Evolutionary conservation across 2,888 invertebrate genomes (phyloP), one percentile per base, ranked within the genome.

Genomic region (Chrysodeixis includens): DNA sequence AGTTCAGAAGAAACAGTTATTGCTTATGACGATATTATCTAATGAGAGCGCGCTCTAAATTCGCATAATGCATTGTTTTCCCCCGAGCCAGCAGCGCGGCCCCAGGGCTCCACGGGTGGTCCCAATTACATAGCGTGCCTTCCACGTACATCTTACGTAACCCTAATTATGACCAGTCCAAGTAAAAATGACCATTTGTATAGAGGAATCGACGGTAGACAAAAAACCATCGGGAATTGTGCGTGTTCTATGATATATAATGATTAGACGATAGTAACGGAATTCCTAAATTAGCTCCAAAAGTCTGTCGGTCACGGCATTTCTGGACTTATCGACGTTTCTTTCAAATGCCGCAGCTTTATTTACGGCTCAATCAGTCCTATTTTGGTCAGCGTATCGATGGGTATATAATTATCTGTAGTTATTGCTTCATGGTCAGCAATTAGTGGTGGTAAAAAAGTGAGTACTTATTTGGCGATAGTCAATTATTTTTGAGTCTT

Each of bases 121-220:
- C 91, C 85, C 87, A 88, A 90, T 90, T 88, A 90, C 86, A 84
- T 58, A 73, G 69, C 62, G 55, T 69, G 75, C 83, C 84, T 85
- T 85, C 81, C 83, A 84, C 81, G 84, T 86, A 79, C 76, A 77
- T 56, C 81, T 86, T 87, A 82, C 83, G 84, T 83, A 86, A 88
- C 84, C 84, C 86, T 89, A 88, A 91, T 90, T 90, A 90, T 89
- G 84, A 87, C 86, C 81, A 87, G 83, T 89, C 90, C 85, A 87
- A 86, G 85, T 88, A 88, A 88, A 88, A 80, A 83, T 85, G 82
- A 82, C 81, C 84, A 88, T 88, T 86, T 81, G 81, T 71, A 74
- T 74, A 73, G 69, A 76, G 65, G 72, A 74, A 75, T 78, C 74
- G 62, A 30, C 70, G 56, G 66, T 82, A 83, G 80, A 87, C 83